Evolutionary conservation across 2,797 vertebrate species (phyloP), one percentile per base, ranked within the genome.

Genomic region (Chromis chromis): DNA sequence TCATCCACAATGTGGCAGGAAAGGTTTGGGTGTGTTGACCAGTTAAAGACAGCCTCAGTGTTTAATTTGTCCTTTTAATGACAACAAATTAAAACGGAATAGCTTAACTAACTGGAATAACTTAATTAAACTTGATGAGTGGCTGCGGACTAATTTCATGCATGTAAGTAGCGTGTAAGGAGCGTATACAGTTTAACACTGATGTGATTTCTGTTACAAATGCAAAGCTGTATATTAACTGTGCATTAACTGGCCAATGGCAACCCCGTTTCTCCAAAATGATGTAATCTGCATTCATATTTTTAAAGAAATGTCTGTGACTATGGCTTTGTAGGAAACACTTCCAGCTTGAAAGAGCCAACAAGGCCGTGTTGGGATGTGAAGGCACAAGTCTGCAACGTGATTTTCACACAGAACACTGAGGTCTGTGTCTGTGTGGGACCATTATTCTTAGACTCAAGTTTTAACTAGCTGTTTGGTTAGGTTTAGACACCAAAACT

Each of bases 101-200:
- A 5, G 33, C 22, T 62, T 1, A 9, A 58, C 33, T 1, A 9
- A 58, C 27, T 44, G 52, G 25, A 78, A 50, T 36, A 21, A 71
- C 11, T 44, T 36, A 4, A 68, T 66, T 65, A 57, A 3, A 22
- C 6, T 22, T 13, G 3, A 61, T 48, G 40, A 48, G 57, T 24
- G 6, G 27, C 21, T 54, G 57, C 21, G 27, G 62, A 62, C 11
- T 68, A 52, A 73, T 79, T 74, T 31, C 31, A 70, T 57, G 70
- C 42, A 49, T 73, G 40, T 48, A 40, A 65, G 28, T 8, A 28
- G 48, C 54, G 1, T 77, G 58, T 31, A 22, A 9, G 22, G 42
- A n/a, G 1, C 13, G 3, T 22, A 9, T 14, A 14, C 11, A 13
- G 14, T 48, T 62, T 55, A 36, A 56, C 16, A 9, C 49, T 21